Evolutionary conservation across 2,797 vertebrate genomes (phyloP).

Genomic region (Pempheris klunzingeri): DNA sequence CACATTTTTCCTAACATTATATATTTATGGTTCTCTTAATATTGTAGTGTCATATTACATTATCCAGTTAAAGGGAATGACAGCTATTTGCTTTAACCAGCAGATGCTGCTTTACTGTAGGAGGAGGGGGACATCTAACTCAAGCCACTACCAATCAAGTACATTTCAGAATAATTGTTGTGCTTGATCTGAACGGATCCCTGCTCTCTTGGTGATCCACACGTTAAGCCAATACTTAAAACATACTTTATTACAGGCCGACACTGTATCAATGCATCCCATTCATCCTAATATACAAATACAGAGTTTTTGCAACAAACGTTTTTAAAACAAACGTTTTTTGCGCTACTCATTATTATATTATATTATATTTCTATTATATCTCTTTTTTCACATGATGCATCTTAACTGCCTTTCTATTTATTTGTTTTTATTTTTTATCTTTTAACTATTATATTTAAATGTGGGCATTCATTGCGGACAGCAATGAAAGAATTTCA

Average conservation of each 20-base stretch:
- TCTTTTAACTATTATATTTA: no score
- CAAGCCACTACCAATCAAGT: background rate
- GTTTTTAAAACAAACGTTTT: no score
- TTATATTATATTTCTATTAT: no score
- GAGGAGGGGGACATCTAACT: background rate
- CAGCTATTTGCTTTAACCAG: slow-evolving; percentile 20
- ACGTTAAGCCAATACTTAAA: background rate
- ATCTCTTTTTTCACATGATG: no score
- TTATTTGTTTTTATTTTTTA: no score
- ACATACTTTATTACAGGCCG: background rate
- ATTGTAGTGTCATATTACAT: slow-evolving; percentile 22
- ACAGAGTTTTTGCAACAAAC: no score
- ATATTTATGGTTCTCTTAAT: slow-evolving; percentile 15
- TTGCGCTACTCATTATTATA: no score
- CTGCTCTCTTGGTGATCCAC: background rate
- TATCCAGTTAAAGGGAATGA: slow-evolving; percentile 17
- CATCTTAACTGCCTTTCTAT: no score
- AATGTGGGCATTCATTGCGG: no score
- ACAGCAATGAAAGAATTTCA: no score
- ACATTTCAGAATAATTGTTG: background rate
- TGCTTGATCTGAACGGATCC: background rate
- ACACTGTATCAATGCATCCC: background rate
- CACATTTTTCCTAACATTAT: slow-evolving; percentile 21
- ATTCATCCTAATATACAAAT: background rate
- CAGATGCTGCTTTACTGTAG: background rate